Evolutionary conservation across 2,113 vertebrate species (phyloP).

Genomic region (Mandrillus leucophaeus): DNA sequence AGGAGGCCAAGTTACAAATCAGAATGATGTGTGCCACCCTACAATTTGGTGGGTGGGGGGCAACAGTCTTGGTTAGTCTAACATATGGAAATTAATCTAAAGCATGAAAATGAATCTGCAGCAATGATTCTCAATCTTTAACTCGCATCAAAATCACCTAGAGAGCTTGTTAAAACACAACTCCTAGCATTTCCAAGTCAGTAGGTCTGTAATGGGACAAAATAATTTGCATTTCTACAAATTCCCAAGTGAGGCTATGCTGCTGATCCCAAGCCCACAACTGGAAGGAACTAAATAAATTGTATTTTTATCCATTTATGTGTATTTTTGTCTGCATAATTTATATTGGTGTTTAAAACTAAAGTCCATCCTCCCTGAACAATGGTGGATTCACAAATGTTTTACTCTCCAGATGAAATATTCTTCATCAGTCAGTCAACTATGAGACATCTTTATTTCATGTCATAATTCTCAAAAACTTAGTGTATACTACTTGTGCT

Average conservation of each 20-base stretch:
- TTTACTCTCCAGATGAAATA: slow-evolving; percentile 20
- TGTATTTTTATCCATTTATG: background rate
- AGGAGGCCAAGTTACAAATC: slow-evolving; percentile 53
- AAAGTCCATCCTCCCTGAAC: background rate
- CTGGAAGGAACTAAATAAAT: background rate
- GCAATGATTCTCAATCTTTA: slow-evolving; percentile 21
- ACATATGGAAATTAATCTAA: slow-evolving; percentile 29
- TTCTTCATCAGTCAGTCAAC: background rate
- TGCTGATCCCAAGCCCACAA: background rate
- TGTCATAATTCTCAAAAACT: background rate
- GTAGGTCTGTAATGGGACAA: background rate
- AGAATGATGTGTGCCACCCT: slow-evolving; percentile 22
- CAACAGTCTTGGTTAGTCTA: background rate
- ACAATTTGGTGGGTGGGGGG: background rate
- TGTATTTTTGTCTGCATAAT: background rate
- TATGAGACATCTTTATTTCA: background rate
- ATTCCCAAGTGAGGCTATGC: background rate
- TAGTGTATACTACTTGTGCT: background rate
- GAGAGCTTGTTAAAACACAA: slow-evolving; percentile 30
- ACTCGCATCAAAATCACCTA: background rate
- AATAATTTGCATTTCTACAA: slow-evolving; percentile 27
- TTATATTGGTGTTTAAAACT: background rate
- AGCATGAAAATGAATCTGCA: slow-evolving; percentile 14
- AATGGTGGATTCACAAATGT: background rate
- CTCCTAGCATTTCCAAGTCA: background rate